Evolutionary conservation across 1,140 invertebrate species (phyloP).

Genomic region (Marisa cornuarietis): DNA sequence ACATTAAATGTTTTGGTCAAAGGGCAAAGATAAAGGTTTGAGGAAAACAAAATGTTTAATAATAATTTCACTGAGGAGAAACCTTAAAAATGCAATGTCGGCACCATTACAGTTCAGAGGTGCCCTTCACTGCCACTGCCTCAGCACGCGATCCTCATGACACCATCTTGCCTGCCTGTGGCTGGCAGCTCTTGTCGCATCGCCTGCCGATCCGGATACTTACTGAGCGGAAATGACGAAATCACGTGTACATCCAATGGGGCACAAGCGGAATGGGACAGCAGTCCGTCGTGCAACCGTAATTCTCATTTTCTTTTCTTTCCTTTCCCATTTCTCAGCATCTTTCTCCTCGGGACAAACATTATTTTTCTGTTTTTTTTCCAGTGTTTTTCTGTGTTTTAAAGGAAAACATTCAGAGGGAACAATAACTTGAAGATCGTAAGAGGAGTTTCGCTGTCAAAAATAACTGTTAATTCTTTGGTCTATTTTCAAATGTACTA

Average conservation of each 20-base stretch:
- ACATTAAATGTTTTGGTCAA: no score
- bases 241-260: constrained; percentile 28
- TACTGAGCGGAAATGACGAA: constrained; percentile 12
- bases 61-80: no score
- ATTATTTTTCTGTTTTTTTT: background rate
- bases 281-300: constrained; percentile 3
- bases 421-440: no score
- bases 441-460: no score
- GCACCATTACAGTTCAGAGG: constrained; percentile 35
- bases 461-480: no score
- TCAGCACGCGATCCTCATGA: constrained; percentile 36
- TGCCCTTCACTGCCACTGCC: constrained; percentile 35
- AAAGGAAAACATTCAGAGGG: no score
- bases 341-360: background rate
- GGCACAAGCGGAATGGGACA: constrained; percentile 3
- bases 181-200: constrained; percentile 44
- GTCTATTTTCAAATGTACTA: no score
- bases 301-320: background rate
- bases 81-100: no score
- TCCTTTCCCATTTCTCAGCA: no score
- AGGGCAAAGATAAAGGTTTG: no score
- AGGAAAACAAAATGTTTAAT: no score
- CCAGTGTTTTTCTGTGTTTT: background rate
- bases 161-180: constrained; percentile 33
- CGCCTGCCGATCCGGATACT: constrained; percentile 40